Conservation (phyloP, 2,888 invertebrate genomes). For the Drosophila rellima region DNA sequence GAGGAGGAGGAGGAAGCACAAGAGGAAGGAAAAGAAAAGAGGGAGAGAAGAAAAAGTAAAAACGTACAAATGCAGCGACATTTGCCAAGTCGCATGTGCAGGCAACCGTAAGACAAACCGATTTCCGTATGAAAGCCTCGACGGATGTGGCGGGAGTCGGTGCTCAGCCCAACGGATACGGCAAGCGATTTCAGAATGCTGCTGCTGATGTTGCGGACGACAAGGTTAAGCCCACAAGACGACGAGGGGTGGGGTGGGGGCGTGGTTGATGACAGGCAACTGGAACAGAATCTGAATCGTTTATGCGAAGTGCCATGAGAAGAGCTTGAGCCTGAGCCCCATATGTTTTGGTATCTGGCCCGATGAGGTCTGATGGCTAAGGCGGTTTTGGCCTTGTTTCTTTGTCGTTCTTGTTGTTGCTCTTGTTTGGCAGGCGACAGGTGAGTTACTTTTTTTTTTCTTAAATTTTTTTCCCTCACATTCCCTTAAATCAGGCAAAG, state of each 20-base stretch:
- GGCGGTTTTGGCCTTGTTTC: conserved; percentile 54
- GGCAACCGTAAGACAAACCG: conserved; percentile 74
- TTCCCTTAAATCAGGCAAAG: conserved; percentile 53
- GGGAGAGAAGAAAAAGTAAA: background rate
- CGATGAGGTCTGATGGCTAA: conserved; percentile 44
- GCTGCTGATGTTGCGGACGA: conserved; percentile 45
- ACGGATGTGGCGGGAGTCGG: conserved; percentile 44
- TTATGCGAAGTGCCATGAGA: conserved; percentile 46
- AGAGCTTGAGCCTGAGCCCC: conserved; percentile 27
- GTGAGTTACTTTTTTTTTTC: conserved; percentile 68
- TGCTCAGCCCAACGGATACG: conserved; percentile 36
- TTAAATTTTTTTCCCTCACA: conserved; percentile 20
- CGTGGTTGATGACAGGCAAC: conserved; percentile 28
- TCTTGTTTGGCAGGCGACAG: conserved; percentile 55
- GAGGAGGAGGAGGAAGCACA: background rate
- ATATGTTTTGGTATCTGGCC: conserved; percentile 30
- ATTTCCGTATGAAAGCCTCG: conserved; percentile 67
- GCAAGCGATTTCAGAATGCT: conserved; percentile 16
- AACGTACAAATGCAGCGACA: conserved; percentile 60
- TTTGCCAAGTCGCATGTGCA: conserved; percentile 60
- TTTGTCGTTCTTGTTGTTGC: conserved; percentile 2
- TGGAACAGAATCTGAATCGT: conserved; percentile 58
- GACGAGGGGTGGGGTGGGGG: background rate
- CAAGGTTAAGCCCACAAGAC: conserved; percentile 65
- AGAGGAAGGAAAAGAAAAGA: conserved; percentile 9